phyloP scores from a whole-genome alignment of 1,140 invertebrate species.

The Probaryconus sp. region DNA sequence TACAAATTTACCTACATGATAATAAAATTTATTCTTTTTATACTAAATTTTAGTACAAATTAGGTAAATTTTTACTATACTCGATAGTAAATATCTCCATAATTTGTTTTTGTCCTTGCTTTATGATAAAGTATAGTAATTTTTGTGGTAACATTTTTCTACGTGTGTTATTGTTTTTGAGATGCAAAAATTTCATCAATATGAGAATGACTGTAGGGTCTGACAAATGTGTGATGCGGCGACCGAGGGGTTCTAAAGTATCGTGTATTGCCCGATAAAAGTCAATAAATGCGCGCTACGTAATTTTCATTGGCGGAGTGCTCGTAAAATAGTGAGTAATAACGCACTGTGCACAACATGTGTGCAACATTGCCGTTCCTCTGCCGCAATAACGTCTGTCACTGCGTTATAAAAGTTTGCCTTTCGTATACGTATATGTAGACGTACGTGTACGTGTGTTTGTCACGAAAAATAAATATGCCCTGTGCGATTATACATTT shows the following conservation, averaged over 20 bases:
- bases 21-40: too few relatives aligned
- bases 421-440: conserved; percentile 19
- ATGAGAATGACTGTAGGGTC: conserved; percentile 50
- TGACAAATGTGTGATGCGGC: conserved; percentile 54
- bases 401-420: conserved; percentile 26
- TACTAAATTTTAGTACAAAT: too few relatives aligned
- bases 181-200: conserved; percentile 51
- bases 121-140: too few relatives aligned
- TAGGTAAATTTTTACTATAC: too few relatives aligned
- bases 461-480: conserved; percentile 21
- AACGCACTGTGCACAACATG: conserved; percentile 49
- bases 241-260: conserved; percentile 57
- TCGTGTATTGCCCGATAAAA: conserved; percentile 61
- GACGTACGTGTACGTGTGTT: too few relatives aligned
- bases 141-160: too few relatives aligned
- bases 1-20: too few relatives aligned
- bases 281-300: conserved; percentile 60
- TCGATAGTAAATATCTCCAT: too few relatives aligned
- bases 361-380: conserved; percentile 41
- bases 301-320: conserved; percentile 61
- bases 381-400: conserved; percentile 38
- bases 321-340: conserved; percentile 60
- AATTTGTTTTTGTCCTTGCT: too few relatives aligned
- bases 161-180: conserved; percentile 46
- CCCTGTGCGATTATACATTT: not conserved